These are phyloP conservation scores for Cottoperca gobio DNA, from an alignment of 2,797 vertebrate species.

Conservation along the genomic window DNA sequence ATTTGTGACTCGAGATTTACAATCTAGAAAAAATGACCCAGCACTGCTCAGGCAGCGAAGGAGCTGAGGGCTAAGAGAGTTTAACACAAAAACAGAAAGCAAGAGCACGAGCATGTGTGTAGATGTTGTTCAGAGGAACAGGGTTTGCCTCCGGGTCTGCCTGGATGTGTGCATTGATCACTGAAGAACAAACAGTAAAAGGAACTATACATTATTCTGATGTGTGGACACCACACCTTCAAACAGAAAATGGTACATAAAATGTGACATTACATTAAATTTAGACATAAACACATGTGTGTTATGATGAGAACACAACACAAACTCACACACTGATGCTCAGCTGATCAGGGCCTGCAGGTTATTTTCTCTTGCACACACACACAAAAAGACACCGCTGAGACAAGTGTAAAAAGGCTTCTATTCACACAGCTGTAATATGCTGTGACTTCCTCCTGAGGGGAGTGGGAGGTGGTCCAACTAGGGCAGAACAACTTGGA, in stretches of 20 bases:
- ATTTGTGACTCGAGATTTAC: background rate
- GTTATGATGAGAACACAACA: slow-evolving; percentile 16
- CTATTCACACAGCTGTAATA: slow-evolving; percentile 14
- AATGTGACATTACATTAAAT: background rate
- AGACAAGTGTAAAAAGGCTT: slow-evolving; percentile 10
- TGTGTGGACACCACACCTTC: background rate
- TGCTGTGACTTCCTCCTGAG: slow-evolving; percentile 9
- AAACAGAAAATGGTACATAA: background rate
- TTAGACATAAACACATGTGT: background rate
- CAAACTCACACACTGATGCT: slow-evolving; percentile 10
- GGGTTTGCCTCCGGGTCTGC: background rate
- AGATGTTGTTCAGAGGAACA: background rate
- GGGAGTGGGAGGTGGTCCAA: background rate
- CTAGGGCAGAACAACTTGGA: background rate
- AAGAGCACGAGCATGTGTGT: background rate
- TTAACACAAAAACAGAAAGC: slow-evolving; percentile 1
- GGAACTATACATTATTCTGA: background rate
- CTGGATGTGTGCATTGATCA: background rate
- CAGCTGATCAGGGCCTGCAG: slow-evolving; percentile 61
- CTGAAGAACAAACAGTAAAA: background rate
- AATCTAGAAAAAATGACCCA: slow-evolving; percentile 15
- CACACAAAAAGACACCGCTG: background rate
- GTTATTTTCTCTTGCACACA: slow-evolving; percentile 5
- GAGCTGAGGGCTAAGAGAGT: slow-evolving; percentile 8
- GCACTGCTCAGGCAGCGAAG: background rate